Base-by-base conservation (phyloP, 2,888 invertebrate species). In the Taenaris catops region DNA sequence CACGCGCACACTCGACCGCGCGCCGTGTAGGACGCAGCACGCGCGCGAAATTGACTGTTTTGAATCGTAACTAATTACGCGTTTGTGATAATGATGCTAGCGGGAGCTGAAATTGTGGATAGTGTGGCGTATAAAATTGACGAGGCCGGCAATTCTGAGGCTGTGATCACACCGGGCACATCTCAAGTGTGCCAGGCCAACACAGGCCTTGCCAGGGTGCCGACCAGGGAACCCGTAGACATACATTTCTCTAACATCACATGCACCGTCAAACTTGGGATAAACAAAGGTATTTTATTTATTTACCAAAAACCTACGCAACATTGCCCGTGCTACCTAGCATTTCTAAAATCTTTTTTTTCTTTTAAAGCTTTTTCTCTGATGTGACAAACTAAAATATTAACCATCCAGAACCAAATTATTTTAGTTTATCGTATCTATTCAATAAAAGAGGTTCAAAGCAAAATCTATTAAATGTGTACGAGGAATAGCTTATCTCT, bases 201-300 rank as follows among this genome's bases (percentile, higher is more conserved):
- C 0, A 56, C 61, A 38, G 67, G 65, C 0, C 48, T 74, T 1
- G 47, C 65, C 17, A 64, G 68, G 48, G 45, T 60, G 2, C 76
- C 81, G 1, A 62, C 51, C 3, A 52, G 58, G 29, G 87, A 90
- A 6, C 88, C 90, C 1, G 88, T 94, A 17, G 93, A 94, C 58
- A 90, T 95, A 44, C 88, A 90, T 48, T 95, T 95, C 67, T 91
- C 91, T 39, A 90, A 94, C 58, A 88, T 95, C 44, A 90, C 89
- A 0, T 93, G 92, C 58, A 92, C 89, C 0, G 94, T 94, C 8
- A 89, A 89, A 18, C 76, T 93, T 38, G 94, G 94, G 47, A 90
- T 91, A 51, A 89, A 90, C 57, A 92, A 91, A 90, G 94, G 94
- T 94, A 67, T 25, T 17, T 32, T 19, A 21, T 8, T 17, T 14